Evolutionary conservation across 2,113 vertebrate genomes (phyloP).

Genomic region (Esox niger): DNA sequence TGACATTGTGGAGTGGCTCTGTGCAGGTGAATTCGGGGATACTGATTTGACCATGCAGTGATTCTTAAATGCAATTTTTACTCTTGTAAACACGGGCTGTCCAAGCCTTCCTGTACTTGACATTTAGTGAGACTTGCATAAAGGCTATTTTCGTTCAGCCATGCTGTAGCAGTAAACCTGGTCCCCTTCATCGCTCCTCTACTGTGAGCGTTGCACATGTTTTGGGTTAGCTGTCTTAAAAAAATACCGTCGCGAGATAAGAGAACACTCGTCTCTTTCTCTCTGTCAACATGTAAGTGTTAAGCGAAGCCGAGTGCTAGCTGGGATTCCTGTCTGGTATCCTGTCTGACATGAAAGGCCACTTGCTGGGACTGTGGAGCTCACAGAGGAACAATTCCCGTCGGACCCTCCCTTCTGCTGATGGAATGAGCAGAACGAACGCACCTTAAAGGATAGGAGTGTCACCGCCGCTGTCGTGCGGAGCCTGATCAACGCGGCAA

Average conservation of each 20-base stretch:
- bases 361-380: slow-evolving; percentile 59
- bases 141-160: slow-evolving; percentile 9
- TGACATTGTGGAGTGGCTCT: background rate
- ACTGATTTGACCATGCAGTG: background rate
- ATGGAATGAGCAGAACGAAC: slow-evolving; percentile 71
- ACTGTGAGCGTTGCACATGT: slow-evolving; percentile 36
- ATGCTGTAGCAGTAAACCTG: slow-evolving; percentile 23
- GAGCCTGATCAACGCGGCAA: slow-evolving; percentile 32
- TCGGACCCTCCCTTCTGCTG: slow-evolving; percentile 62
- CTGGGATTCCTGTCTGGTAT: slow-evolving; percentile 72
- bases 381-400: slow-evolving; percentile 67
- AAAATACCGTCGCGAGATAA: slow-evolving; percentile 55
- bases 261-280: slow-evolving; percentile 51
- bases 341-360: slow-evolving; percentile 75
- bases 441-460: slow-evolving; percentile 72
- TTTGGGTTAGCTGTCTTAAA: slow-evolving; percentile 57
- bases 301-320: slow-evolving; percentile 66
- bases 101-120: background rate
- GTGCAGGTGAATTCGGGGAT: background rate
- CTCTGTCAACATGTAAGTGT: slow-evolving; percentile 68
- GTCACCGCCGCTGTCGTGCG: slow-evolving; percentile 46
- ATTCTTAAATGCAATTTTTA: background rate
- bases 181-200: slow-evolving; percentile 27
- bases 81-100: background rate
- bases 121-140: background rate